These are phyloP conservation scores for Felis chaus DNA, from an alignment of 2,113 vertebrate genomes.

Conservation along the genomic window DNA sequence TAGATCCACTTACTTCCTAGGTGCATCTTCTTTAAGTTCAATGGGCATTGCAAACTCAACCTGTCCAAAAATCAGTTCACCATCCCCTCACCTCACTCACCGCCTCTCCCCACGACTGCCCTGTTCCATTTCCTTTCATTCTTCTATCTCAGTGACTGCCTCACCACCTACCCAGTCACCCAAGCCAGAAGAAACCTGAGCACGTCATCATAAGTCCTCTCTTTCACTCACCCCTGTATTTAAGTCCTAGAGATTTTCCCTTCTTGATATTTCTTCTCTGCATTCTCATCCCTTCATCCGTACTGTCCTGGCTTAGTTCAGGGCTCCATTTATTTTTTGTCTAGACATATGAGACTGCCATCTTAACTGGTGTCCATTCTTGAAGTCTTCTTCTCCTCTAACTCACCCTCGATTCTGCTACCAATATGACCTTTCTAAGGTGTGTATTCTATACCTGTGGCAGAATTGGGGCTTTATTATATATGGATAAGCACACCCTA, in stretches of 20 bases:
- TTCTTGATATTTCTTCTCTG: neutral
- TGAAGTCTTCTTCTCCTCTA: neutral
- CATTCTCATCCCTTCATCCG: neutral
- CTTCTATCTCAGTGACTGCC: neutral
- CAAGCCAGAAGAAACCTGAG: neutral
- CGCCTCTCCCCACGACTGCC: neutral
- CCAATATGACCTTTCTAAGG: neutral
- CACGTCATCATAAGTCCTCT: neutral
- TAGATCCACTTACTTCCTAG: neutral
- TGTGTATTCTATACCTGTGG: neutral
- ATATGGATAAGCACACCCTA: neutral
- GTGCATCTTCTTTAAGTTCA: neutral
- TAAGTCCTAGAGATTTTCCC: neutral
- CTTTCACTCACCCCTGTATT: neutral
- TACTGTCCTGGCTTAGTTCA: constrained; percentile 7
- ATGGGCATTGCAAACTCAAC: neutral
- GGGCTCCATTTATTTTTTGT: neutral
- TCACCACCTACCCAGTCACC: neutral
- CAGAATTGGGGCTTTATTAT: neutral
- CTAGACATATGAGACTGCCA: neutral
- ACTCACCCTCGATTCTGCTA: neutral
- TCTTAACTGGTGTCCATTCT: neutral
- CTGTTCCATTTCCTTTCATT: neutral
- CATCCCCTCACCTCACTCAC: neutral
- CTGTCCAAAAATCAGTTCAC: neutral